Evolutionary conservation across 2,113 vertebrate species (phyloP), one percentile per base, ranked within the genome.

Genomic region (Pimephales promelas): DNA sequence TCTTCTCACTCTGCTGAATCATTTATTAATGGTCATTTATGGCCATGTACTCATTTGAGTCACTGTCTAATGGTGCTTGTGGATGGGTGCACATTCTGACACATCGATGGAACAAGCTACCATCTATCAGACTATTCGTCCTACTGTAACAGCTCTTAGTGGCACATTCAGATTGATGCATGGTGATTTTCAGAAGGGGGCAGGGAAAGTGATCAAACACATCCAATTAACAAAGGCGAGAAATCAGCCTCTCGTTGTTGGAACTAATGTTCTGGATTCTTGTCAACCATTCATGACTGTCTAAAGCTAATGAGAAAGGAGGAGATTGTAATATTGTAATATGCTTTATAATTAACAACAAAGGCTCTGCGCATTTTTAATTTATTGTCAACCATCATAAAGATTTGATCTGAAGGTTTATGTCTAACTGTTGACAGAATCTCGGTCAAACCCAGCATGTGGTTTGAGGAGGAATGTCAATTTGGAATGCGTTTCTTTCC

Each of bases 141-240:
- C n/a, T 13, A 22, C 57, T 36, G 45, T 18, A 68, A 66, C 43
- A 24, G 47, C 31, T 78, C 14, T 70, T 34, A 2, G 24, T 59
- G 62, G n/a, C 62, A 70, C 62, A 49, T 59, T 59, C 8, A 79
- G 52, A 79, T 79, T 70, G 40, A 84, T 79, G 76, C 13, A 28
- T 16, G 26, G 36, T 26, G 76, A 36, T 79, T 79, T 72, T 47
- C 10, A 8, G 26, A 24, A 36, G 43, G 24, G 26, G 66, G 52
- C 20, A 56, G 76, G 64, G 52, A n/a, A 54, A 71, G 62, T 70
- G 83, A 84, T 57, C 74, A 20, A 59, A 71, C 76, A 59, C 75
- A 61, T 84, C 36, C 56, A 84, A 84, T 84, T 84, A 79, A 61
- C 83, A 71, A 40, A 71, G 79, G 28, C 79, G 6, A 52, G 20